Evolutionary conservation across 2,113 vertebrate species (phyloP).

Genomic region (Pelodiscus sinensis): DNA sequence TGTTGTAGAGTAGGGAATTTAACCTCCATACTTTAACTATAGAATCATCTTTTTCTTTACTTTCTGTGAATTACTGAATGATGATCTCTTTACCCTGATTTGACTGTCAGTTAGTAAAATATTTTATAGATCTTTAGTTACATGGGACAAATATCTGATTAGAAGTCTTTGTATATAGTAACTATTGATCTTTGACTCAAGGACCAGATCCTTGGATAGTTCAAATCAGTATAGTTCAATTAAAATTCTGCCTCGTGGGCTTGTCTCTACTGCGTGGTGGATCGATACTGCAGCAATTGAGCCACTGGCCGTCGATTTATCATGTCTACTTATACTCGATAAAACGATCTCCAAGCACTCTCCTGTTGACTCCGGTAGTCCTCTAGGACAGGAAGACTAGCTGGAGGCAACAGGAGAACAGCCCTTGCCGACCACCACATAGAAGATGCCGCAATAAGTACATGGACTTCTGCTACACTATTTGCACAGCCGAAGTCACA

Average conservation of each 20-base stretch:
- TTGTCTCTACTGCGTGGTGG: too few species aligned
- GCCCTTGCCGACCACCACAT: too few species aligned
- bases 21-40: neutral
- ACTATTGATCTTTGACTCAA: neutral
- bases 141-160: neutral
- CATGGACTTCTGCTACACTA: too few species aligned
- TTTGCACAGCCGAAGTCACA: too few species aligned
- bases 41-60: neutral
- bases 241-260: neutral
- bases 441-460: too few species aligned
- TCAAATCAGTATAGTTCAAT: accelerated
- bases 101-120: neutral
- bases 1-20: neutral
- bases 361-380: too few species aligned
- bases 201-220: neutral
- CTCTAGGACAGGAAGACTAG: too few species aligned
- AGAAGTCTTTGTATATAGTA: neutral
- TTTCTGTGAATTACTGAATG: neutral
- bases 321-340: too few species aligned
- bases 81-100: neutral
- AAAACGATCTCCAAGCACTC: too few species aligned
- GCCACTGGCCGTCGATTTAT: too few species aligned
- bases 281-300: too few species aligned
- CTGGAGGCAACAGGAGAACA: too few species aligned
- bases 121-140: neutral